Evolutionary conservation across 2,888 invertebrate genomes (phyloP).

Genomic region (Polydrusus pterygomalis): DNA sequence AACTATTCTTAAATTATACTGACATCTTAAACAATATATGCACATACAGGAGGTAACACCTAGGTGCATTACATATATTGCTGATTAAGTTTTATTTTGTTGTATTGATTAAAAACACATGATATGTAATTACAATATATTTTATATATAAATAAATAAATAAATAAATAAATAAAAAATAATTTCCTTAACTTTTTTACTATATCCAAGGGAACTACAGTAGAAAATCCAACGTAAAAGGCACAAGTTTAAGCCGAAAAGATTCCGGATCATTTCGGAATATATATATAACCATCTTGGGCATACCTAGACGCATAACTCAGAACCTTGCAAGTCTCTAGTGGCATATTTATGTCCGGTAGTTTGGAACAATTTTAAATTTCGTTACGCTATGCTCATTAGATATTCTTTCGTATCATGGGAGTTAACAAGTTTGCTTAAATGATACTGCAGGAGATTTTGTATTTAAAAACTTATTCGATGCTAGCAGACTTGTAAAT

Average conservation of each 20-base stretch:
- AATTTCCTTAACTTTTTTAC: not conserved
- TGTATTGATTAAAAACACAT: no score
- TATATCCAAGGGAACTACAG: not conserved
- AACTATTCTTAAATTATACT: no score
- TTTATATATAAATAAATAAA: no score
- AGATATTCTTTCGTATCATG: constrained; percentile 59
- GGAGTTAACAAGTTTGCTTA: constrained; percentile 6
- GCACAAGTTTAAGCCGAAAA: constrained; percentile 54
- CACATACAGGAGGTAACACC: no score
- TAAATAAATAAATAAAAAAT: no score
- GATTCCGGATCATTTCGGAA: constrained; percentile 62
- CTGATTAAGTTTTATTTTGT: no score
- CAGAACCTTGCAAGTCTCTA: constrained; percentile 62
- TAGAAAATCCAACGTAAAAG: not conserved
- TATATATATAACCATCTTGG: constrained; percentile 64
- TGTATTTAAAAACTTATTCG: no score
- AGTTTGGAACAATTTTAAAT: constrained; percentile 66
- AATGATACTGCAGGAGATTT: no score
- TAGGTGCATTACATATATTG: no score
- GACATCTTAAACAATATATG: no score
- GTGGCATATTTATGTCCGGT: constrained; percentile 67
- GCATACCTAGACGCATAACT: constrained; percentile 67
- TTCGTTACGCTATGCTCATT: constrained; percentile 65
- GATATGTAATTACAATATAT: no score
- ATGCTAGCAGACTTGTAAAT: no score